These are phyloP conservation scores for Chrysochloris asiatica DNA, from an alignment of 2,113 vertebrate genomes.

Conservation along the genomic window DNA sequence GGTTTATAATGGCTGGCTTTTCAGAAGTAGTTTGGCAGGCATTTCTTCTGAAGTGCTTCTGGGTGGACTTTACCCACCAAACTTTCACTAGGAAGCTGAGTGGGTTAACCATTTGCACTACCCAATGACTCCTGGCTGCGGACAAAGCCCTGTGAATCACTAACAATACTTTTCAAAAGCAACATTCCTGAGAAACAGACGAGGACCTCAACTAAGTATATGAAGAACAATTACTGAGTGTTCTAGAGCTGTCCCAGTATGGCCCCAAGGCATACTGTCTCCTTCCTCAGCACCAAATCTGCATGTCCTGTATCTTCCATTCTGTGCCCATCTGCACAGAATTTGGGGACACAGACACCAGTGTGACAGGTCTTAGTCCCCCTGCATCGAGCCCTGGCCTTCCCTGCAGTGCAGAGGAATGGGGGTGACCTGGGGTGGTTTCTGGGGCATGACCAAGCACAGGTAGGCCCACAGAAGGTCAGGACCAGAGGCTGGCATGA, in stretches of 20 bases:
- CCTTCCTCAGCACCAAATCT: background rate
- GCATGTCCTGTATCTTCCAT: background rate
- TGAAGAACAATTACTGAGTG: background rate
- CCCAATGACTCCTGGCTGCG: background rate
- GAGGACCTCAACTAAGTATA: background rate
- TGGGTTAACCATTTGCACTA: background rate
- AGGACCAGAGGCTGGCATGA: background rate
- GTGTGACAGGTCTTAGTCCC: background rate
- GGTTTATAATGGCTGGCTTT: background rate
- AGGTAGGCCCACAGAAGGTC: background rate
- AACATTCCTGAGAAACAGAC: background rate
- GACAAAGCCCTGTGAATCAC: background rate
- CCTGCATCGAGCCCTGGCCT: background rate
- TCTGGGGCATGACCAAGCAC: background rate
- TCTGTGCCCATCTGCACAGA: background rate
- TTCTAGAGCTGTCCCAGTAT: too few species aligned
- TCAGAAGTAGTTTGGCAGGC: background rate
- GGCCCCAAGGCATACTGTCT: background rate
- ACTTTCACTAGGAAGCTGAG: background rate
- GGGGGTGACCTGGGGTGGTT: too few species aligned
- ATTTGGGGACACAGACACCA: background rate
- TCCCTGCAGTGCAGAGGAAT: background rate
- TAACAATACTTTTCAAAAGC: background rate
- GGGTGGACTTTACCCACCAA: background rate
- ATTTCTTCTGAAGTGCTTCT: background rate